phyloP scores from a whole-genome alignment of 2,797 vertebrate genomes.

The Eidolon dupreanum region DNA sequence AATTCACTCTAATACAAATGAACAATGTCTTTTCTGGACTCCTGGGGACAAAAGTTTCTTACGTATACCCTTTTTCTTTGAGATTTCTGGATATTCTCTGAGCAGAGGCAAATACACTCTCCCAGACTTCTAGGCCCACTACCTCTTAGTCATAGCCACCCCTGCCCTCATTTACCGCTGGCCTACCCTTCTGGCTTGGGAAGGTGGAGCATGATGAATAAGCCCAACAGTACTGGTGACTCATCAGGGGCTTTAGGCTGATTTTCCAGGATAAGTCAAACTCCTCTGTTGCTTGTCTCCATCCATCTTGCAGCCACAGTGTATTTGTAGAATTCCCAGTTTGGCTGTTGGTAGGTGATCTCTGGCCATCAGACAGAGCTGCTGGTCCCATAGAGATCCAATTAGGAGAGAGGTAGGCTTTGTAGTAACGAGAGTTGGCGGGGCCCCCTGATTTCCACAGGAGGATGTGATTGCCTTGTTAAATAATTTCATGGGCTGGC shows the following conservation, averaged over 20 bases:
- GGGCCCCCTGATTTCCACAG: background rate
- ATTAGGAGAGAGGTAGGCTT: too few species aligned
- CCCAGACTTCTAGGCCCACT: background rate
- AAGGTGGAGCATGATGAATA: background rate
- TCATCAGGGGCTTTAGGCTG: background rate
- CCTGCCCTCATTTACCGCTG: too few species aligned
- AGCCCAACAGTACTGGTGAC: too few species aligned
- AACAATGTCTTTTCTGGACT: background rate
- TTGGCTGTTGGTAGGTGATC: background rate
- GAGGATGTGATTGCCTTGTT: background rate
- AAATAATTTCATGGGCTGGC: background rate
- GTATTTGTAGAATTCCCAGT: background rate
- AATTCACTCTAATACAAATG: fast-evolving
- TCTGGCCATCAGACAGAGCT: fast-evolving
- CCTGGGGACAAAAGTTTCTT: background rate
- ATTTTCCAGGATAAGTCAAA: background rate
- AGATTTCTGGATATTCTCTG: background rate
- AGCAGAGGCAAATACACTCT: background rate
- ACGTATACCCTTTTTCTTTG: background rate
- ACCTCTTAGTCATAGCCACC: fast-evolving
- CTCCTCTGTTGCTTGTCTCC: background rate
- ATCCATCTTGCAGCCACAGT: background rate
- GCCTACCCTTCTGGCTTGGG: background rate
- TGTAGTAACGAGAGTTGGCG: background rate
- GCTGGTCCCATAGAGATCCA: background rate